Conservation (phyloP, 2,113 vertebrate genomes). For the Narcine bancroftii region DNA sequence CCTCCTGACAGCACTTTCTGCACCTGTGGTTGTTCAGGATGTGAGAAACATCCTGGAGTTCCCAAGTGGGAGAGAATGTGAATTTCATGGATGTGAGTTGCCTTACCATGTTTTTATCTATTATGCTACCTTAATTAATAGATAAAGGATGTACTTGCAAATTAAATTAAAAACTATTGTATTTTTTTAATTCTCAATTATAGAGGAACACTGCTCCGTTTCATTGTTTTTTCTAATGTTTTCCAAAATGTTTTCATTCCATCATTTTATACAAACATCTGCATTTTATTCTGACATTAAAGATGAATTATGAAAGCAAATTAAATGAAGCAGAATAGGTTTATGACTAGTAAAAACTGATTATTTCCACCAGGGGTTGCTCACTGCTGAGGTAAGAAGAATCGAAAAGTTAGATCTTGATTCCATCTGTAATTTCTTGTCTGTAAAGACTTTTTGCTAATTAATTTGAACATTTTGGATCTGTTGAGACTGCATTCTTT, state of each 20-base stretch:
- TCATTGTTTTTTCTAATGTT: not conserved
- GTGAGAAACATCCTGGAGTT: no score
- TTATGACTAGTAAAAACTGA: not conserved
- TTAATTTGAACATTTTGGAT: not conserved
- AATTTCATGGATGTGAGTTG: no score
- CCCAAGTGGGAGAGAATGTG: no score
- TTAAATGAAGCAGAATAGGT: not conserved
- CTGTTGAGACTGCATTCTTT: not conserved
- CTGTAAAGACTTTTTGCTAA: not conserved
- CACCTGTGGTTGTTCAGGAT: no score
- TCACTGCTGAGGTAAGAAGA: not conserved
- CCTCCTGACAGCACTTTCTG: no score
- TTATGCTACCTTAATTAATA: no score
- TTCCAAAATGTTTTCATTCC: not conserved
- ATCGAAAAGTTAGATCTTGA: not conserved
- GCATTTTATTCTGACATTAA: not conserved
- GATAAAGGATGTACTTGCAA: no score
- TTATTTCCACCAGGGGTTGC: not conserved
- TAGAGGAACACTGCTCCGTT: not conserved
- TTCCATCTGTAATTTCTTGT: not conserved
- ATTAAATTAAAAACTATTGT: no score
- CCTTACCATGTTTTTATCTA: no score
- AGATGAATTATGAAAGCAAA: not conserved
- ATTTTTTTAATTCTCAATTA: no score
- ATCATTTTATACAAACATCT: not conserved